Evolutionary conservation across 2,888 invertebrate genomes (phyloP), one percentile per base, ranked within the genome.

Genomic region (Branchipolynoe longqiensis): DNA sequence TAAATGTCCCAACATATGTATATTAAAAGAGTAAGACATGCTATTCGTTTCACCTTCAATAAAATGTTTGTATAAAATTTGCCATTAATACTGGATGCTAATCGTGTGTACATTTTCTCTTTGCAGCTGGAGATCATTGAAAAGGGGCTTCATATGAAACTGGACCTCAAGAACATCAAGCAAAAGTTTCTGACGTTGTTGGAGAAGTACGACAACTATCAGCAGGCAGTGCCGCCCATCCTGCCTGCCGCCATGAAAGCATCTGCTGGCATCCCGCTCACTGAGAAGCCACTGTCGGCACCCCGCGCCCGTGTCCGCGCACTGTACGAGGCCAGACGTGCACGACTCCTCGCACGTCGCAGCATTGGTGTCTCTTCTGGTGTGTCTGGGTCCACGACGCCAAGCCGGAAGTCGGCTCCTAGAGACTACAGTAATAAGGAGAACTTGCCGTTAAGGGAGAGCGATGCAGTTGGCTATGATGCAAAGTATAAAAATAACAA

Each of bases 91-190:
- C n/a, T n/a, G n/a, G n/a, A n/a, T n/a, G n/a, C n/a, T n/a, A n/a
- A n/a, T n/a, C n/a, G n/a, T n/a, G n/a, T n/a, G n/a, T n/a, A n/a
- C n/a, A n/a, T 83, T 85, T 8, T 62, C 22, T 69, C 6, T 40
- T 87, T 87, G 4, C 88, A 88, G 88, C 56, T 88, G 73, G 84
- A 81, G 83, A 87, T 88, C 69, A 86, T 88, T 22, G 85, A 87
- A 56, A 86, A 87, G 73, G 87, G 86, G 2, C 85, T 87, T 6
- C 84, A 86, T 38, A 62, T 88, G 48, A 88, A 88, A 74, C 73
- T 88, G 38, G 87, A 88, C 54, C 85, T 88, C 4, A 87, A 84
- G 62, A 64, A 33, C 84, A 84, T 88, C 83, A 86, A 87, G 83
- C 85, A 88, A 36, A 84, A 87, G 83, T 88, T 88, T 62, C 73